Conservation (phyloP, 2,113 vertebrate genomes). For the Clupea harengus region DNA sequence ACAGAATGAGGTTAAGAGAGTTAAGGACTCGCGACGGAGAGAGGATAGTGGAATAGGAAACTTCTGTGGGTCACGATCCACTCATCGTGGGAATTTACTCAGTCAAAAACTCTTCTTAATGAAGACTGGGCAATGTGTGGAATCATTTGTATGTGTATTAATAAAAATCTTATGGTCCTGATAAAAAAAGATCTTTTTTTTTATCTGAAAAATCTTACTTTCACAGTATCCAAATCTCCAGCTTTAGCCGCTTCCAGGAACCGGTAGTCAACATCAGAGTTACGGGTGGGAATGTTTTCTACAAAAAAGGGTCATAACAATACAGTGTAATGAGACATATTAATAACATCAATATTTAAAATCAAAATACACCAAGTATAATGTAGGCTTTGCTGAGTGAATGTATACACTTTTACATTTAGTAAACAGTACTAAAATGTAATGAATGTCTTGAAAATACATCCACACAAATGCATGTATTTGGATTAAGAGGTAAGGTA, state of each 20-base stretch:
- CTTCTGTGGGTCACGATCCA: background rate
- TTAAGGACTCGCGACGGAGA: background rate
- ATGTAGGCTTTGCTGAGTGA: too few species aligned
- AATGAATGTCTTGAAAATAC: background rate
- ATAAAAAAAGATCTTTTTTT: background rate
- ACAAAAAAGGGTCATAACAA: background rate
- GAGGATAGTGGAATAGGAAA: background rate
- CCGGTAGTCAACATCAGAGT: slow-evolving; percentile 96
- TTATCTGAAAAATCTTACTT: slow-evolving; percentile 68
- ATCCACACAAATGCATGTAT: background rate
- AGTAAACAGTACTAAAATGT: too few species aligned
- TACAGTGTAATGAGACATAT: background rate
- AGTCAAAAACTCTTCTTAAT: background rate
- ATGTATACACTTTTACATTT: too few species aligned
- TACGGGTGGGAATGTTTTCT: slow-evolving; percentile 94
- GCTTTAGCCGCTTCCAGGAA: slow-evolving; percentile 97
- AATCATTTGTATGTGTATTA: background rate
- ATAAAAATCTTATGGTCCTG: background rate
- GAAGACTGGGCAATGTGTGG: background rate
- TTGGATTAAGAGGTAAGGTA: background rate
- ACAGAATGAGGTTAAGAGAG: background rate
- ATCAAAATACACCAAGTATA: too few species aligned
- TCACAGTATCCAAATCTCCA: slow-evolving; percentile 96
- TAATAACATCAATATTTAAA: background rate
- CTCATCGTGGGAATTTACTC: background rate